Conservation (phyloP, 2,888 invertebrate species). For the Lasioglossum morio region DNA sequence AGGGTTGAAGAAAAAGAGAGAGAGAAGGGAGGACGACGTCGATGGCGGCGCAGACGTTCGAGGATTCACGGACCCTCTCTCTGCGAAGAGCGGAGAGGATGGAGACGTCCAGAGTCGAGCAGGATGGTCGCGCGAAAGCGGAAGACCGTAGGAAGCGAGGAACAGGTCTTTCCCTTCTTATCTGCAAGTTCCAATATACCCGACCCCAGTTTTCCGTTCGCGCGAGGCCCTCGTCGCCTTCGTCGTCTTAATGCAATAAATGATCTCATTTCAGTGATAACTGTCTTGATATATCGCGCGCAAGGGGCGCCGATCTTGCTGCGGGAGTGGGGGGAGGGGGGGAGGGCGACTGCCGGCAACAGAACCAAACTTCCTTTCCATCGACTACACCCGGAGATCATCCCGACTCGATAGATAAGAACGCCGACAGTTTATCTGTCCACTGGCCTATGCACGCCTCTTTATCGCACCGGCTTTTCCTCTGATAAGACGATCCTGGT, state of each 20-base stretch:
- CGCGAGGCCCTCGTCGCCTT: slow-evolving; percentile 57
- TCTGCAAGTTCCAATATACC: slow-evolving; percentile 80
- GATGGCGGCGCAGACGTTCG: slow-evolving; percentile 44
- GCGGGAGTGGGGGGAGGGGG: too few species aligned
- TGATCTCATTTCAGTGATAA: slow-evolving; percentile 81
- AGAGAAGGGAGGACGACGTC: not conserved
- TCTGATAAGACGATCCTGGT: not conserved
- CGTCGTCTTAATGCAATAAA: slow-evolving; percentile 79
- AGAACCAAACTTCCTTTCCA: slow-evolving; percentile 51
- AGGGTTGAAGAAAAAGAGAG: not conserved
- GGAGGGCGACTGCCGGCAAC: slow-evolving; percentile 21
- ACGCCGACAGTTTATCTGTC: slow-evolving; percentile 1
- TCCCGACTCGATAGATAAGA: slow-evolving; percentile 62
- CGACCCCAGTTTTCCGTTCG: slow-evolving; percentile 71
- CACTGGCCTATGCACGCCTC: slow-evolving; percentile 47
- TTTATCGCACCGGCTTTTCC: slow-evolving; percentile 31
- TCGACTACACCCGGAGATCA: slow-evolving; percentile 50
- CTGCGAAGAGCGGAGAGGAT: slow-evolving; percentile 19
- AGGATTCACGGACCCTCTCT: slow-evolving; percentile 35
- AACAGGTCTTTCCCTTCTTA: slow-evolving; percentile 71
- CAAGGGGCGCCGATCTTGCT: slow-evolving; percentile 53
- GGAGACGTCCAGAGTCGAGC: slow-evolving; percentile 31
- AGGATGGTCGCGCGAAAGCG: slow-evolving; percentile 12
- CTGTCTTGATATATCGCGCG: slow-evolving; percentile 80
- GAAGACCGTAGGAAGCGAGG: slow-evolving; percentile 9